These are phyloP conservation scores for Lithobius niger DNA, from an alignment of 1,140 invertebrate species.

Conservation along the genomic window DNA sequence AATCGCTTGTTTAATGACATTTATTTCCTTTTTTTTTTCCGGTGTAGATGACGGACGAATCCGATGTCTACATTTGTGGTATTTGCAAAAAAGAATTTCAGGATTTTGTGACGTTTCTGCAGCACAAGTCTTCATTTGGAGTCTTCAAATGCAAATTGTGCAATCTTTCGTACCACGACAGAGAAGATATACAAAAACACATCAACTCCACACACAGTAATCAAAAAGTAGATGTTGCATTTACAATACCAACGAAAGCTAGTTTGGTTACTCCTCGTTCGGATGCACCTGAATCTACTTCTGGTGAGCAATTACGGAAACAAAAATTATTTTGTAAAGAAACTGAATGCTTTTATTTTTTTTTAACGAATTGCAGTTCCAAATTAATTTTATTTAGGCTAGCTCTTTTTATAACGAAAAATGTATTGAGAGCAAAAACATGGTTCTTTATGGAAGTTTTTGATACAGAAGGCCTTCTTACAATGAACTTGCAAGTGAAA, in stretches of 20 bases:
- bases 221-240: constrained; percentile 4
- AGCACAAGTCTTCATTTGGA: constrained; percentile 4
- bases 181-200: constrained; percentile 5
- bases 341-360: background rate
- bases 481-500: too few relatives aligned
- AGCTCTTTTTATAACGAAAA: too few relatives aligned
- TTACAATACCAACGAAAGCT: constrained; percentile 3
- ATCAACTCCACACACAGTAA: background rate
- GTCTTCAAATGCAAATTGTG: constrained; percentile 5
- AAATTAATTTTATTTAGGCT: too few relatives aligned
- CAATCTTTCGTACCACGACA: constrained; percentile 1
- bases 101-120: constrained; percentile 9
- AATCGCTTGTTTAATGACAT: too few relatives aligned
- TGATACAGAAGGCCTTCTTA: too few relatives aligned
- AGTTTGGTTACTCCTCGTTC: background rate
- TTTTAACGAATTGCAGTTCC: too few relatives aligned
- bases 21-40: background rate
- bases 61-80: constrained; percentile 1
- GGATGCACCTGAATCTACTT: background rate
- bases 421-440: too few relatives aligned
- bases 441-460: too few relatives aligned
- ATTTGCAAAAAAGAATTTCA: constrained; percentile 9
- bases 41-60: constrained; percentile 3
- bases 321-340: background rate
- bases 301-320: too few relatives aligned